Evolutionary conservation across 2,888 invertebrate species (phyloP).

Genomic region (Metalampra italica): DNA sequence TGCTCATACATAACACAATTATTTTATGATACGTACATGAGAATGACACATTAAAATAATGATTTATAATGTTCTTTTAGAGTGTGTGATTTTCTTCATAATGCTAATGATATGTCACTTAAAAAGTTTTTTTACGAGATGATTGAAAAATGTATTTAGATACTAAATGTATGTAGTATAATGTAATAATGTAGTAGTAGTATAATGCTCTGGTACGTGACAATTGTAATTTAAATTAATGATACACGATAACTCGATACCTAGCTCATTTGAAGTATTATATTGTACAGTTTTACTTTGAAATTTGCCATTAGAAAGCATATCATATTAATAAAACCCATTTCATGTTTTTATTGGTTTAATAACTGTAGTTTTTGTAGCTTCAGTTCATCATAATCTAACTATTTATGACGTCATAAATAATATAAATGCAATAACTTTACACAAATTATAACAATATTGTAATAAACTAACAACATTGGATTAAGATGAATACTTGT

Average conservation of each 20-base stretch:
- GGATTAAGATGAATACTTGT: background rate
- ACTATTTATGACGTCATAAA: background rate
- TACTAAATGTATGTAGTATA: too few relatives aligned
- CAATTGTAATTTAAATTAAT: too few relatives aligned
- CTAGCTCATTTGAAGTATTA: too few relatives aligned
- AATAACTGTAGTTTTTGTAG: conserved; percentile 21
- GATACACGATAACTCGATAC: too few relatives aligned
- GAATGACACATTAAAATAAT: conserved; percentile 8
- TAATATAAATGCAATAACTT: background rate
- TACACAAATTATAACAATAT: background rate
- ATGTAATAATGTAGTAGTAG: too few relatives aligned
- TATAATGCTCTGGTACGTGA: too few relatives aligned
- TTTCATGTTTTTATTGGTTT: conserved; percentile 32
- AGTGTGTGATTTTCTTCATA: background rate
- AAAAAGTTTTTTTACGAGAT: too few relatives aligned
- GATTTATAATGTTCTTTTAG: background rate
- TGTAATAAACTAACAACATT: background rate
- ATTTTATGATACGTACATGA: conserved; percentile 2
- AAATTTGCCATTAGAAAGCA: too few relatives aligned
- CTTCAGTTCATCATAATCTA: background rate
- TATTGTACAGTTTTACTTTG: too few relatives aligned
- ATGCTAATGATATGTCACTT: background rate
- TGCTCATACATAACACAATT: too few relatives aligned
- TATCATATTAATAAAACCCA: conserved; percentile 22
- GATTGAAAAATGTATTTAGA: too few relatives aligned